Base-by-base conservation (phyloP, 1,140 invertebrate genomes). In the Phymorhynchus buccinoides region DNA sequence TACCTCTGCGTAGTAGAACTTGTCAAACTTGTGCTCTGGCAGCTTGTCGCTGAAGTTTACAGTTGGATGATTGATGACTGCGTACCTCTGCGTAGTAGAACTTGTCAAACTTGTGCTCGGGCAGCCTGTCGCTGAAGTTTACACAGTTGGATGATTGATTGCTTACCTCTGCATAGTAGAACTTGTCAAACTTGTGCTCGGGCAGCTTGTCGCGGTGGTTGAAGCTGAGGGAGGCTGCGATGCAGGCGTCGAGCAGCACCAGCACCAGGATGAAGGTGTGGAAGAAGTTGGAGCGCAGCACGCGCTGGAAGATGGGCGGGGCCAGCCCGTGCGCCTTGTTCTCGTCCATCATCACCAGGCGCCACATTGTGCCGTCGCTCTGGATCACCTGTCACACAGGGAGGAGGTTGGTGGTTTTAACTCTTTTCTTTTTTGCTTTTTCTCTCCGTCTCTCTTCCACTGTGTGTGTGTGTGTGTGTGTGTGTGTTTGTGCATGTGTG, bases 191-290 rank as follows among this genome's bases (percentile, higher is more conserved):
- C 97, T 75, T 96, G 95, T 90, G 96, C 94, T 87, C 96, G 91
- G 22, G 96, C 96, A 91, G 96, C 93, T 85, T 96, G 96, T 92
- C 88, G 12, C 98, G 97, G 90, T 99, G 98, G 92, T 98, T 96
- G 93, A 99, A 99, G 86, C 96, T 96, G 95, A 99, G 97, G n/a
- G 97, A 98, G 2, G 99, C 98, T 14, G 98, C 98, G 12, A 98
- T 97, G 52, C 99, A 96, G 16, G 97, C 98, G 94, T 99, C 99
- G 14, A 97, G 96, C 56, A 99, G 94, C 66, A 99, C 98, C 0
- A 98, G 96, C 6, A 96, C 95, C 96, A 99, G 98, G 0, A 99
- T 96, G 62, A 99, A 94, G 87, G 99, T 96, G 7, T 99, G 96
- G 93, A 95, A 96, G n/a, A 92, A 92, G 77, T 98, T 98, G 16